These are phyloP conservation scores for Calidris pygmaea DNA, from an alignment of 2,113 vertebrate species.

Conservation along the genomic window DNA sequence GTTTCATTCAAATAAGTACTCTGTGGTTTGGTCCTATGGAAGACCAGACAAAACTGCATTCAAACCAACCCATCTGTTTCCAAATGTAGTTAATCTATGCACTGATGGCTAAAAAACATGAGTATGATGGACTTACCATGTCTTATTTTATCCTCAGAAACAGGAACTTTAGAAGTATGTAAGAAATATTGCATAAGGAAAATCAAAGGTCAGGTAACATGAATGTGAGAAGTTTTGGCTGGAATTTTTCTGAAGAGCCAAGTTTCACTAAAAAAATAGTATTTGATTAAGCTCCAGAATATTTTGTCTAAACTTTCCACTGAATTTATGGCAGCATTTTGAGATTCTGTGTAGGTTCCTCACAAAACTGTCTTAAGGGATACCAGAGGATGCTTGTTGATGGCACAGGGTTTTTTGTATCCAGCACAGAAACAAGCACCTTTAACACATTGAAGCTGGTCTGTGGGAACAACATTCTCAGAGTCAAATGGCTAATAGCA, in stretches of 20 bases:
- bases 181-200: background rate
- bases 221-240: background rate
- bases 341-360: background rate
- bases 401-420: background rate
- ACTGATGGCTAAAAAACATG: rapidly evolving
- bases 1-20: background rate
- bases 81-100: background rate
- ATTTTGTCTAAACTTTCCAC: background rate
- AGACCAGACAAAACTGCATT: background rate
- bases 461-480: background rate
- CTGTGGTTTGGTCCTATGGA: background rate
- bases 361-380: background rate
- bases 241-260: background rate
- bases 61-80: background rate
- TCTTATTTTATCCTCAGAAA: background rate
- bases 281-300: background rate
- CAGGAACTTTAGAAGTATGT: background rate
- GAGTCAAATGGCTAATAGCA: background rate
- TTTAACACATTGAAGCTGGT: background rate
- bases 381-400: rapidly evolving
- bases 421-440: background rate
- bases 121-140: background rate
- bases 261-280: background rate
- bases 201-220: background rate
- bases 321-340: background rate